Evolutionary conservation across 2,113 vertebrate species (phyloP).

Genomic region (Anhinga rufa): DNA sequence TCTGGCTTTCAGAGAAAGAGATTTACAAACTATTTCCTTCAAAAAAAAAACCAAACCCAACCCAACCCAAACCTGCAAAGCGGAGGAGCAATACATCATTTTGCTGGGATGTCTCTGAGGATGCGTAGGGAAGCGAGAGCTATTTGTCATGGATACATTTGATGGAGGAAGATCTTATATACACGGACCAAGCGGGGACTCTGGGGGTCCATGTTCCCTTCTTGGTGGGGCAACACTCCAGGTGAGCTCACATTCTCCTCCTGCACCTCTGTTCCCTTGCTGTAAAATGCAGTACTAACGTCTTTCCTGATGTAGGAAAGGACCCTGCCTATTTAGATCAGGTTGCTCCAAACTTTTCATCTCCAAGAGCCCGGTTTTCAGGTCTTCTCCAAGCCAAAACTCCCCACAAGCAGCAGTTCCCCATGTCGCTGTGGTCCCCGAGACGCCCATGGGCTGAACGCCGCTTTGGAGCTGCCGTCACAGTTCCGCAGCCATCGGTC

Average conservation of each 20-base stretch:
- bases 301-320: accelerated
- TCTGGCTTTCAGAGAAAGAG: neutral
- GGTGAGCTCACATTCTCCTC: neutral
- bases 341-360: neutral
- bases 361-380: accelerated
- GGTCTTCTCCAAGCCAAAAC: neutral
- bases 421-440: neutral
- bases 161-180: neutral
- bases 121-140: neutral
- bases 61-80: neutral
- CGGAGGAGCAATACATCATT: neutral
- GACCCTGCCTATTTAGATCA: neutral
- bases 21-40: slow-evolving; percentile 10
- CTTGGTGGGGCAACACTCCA: neutral
- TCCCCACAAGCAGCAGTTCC: accelerated
- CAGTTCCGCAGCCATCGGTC: accelerated
- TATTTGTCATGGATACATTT: neutral
- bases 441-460: neutral
- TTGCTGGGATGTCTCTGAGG: neutral
- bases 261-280: neutral
- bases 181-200: neutral
- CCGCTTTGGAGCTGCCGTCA: neutral
- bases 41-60: neutral
- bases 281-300: neutral
- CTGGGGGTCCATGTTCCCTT: neutral